Evolutionary conservation across 37 sponge, comb jelly and placozoan species (phyloP).

Genomic region (Mnemiopsis leidyi): DNA sequence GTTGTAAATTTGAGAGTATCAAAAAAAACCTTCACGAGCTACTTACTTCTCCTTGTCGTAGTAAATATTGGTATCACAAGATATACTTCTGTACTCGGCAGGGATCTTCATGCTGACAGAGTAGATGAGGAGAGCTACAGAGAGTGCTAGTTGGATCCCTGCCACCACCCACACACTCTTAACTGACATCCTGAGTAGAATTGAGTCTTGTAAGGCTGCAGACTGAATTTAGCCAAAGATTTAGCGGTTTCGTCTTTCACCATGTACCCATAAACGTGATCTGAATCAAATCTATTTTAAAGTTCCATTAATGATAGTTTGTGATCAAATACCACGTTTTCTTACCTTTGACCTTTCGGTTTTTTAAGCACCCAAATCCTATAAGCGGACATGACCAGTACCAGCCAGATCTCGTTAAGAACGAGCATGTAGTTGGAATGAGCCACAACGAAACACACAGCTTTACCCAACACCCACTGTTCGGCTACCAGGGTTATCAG

Average conservation of each 20-base stretch:
- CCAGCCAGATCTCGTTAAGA: slow-evolving; percentile 36
- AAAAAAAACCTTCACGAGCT: no score
- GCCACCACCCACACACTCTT: not conserved
- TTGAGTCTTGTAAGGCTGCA: no score
- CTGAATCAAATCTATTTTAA: no score
- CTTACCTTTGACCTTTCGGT: not conserved
- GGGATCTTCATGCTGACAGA: not conserved
- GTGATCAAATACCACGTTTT: no score
- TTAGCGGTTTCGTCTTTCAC: no score
- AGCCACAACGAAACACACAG: not conserved
- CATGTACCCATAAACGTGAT: no score
- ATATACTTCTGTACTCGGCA: not conserved
- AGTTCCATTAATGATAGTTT: no score
- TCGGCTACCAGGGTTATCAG: slow-evolving; percentile 2
- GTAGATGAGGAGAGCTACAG: not conserved
- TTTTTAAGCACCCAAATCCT: not conserved
- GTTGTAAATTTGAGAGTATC: no score
- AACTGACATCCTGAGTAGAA: not conserved
- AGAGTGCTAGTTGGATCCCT: not conserved
- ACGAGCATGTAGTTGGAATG: slow-evolving; percentile 3
- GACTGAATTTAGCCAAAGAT: no score
- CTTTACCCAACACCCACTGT: slow-evolving; percentile 3
- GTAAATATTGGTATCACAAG: not conserved
- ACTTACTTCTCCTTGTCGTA: not conserved
- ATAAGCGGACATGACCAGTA: not conserved